Evolutionary conservation across 2,113 vertebrate species (phyloP), one percentile per base, ranked within the genome.

Genomic region (Bombycilla garrulus): DNA sequence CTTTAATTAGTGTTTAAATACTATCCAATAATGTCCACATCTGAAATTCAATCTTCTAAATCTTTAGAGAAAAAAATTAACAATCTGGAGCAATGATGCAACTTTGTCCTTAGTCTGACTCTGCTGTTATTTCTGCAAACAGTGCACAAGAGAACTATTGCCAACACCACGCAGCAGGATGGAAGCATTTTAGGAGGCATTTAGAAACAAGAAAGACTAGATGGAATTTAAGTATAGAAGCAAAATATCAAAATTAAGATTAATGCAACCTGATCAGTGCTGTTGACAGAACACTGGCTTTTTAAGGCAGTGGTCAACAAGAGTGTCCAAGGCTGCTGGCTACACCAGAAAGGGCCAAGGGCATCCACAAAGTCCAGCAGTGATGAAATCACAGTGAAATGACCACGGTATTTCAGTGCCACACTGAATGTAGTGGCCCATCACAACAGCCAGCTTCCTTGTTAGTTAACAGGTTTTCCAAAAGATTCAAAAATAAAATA

Each of bases 31-130:
- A 92, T 62, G 53, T 80, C 48, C 33, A 26, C 36, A 88, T 60
- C 40, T 64, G 48, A 96, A 86, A 87, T 93, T 78, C 82, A 74
- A 51, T 79, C 57, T 90, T 91, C 45, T 86, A 82, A 80, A 83
- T 54, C 71, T 86, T 81, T 47, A 83, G 28, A 88, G 79, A 66
- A 26, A 83, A 83, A 88, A 81, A 90, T 16, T 53, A 93, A 83
- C 33, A 58, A 77, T 80, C 47, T 83, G 58, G 35, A 90, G 66
- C 53, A 92, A 57, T 2, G 23, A 73, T 4, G 21, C 1, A 0
- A 86, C 80, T 90, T 81, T 28, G 56, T 77, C 82, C 47, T 81
- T 54, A 66, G 42, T n/a, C 51, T 84, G 84, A 77, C 50, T 79
- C 78, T 47, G 24, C 26, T 58, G 40, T 62, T 86, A 73, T 72